Conservation (phyloP, 2,888 invertebrate genomes). For the Chrysomela aeneicollis region DNA sequence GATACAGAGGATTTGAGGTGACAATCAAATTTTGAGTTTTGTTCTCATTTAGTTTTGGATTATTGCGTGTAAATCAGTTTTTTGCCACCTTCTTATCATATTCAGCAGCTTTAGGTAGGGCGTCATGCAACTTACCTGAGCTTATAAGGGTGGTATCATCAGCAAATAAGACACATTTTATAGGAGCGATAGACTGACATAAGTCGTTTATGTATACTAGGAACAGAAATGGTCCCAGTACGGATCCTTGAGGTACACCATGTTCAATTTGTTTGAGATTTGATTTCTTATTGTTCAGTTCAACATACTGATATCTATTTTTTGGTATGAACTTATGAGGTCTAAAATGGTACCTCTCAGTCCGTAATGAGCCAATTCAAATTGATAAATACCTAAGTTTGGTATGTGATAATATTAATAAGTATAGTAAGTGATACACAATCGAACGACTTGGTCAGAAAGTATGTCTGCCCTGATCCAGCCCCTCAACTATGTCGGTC, state of each 20-base stretch:
- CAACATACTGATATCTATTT: background rate
- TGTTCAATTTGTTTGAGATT: background rate
- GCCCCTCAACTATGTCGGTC: background rate
- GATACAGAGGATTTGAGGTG: background rate
- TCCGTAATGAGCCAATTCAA: background rate
- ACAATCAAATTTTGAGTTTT: conserved; percentile 10
- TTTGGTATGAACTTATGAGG: background rate
- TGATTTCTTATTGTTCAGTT: background rate
- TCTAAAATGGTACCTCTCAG: background rate
- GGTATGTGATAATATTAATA: too few relatives aligned
- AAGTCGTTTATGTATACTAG: background rate
- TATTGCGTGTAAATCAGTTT: background rate
- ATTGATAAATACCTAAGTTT: too few relatives aligned
- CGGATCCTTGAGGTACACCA: background rate
- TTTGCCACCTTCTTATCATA: background rate
- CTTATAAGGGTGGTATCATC: background rate
- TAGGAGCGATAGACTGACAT: background rate
- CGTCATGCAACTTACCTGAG: conserved; percentile 1
- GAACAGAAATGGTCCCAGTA: background rate
- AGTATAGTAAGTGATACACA: background rate
- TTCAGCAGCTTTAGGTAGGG: background rate
- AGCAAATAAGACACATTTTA: background rate
- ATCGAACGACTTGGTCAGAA: background rate
- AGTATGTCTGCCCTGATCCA: background rate
- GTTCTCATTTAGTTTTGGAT: conserved; percentile 1